phyloP scores from a whole-genome alignment of 2,797 vertebrate genomes.

The Spinibarbus caldwelli region DNA sequence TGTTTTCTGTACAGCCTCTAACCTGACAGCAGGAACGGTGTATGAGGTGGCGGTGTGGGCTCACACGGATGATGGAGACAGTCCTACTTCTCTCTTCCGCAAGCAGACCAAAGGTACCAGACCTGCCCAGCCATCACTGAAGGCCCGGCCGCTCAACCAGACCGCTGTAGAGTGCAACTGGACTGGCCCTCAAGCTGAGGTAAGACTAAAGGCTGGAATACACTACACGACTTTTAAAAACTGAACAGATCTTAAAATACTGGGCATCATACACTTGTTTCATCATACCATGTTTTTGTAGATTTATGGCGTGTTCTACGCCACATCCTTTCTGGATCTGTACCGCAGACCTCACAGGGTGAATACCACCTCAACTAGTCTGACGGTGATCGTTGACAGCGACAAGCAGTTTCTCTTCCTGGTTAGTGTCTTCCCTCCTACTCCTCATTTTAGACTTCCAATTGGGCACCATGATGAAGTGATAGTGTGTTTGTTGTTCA shows the following conservation, averaged over 20 bases:
- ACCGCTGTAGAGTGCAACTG: conserved; percentile 92
- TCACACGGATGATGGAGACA: conserved; percentile 90
- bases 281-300: conserved; percentile 67
- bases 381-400: conserved; percentile 83
- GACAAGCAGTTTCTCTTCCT: conserved; percentile 95
- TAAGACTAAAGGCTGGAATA: conserved; percentile 56
- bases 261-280: too few relatives aligned
- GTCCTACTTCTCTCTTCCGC: conserved; percentile 86
- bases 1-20: conserved; percentile 76
- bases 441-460: background rate
- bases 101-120: conserved; percentile 82
- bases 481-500: conserved; percentile 59
- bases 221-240: too few relatives aligned
- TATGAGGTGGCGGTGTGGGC: conserved; percentile 96
- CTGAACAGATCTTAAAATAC: too few relatives aligned
- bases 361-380: conserved; percentile 75
- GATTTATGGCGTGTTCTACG: conserved; percentile 92
- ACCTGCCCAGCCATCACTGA: conserved; percentile 84
- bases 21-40: conserved; percentile 89
- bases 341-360: conserved; percentile 82
- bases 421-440: conserved; percentile 79
- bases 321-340: conserved; percentile 93
- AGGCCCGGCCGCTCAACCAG: conserved; percentile 92
- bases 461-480: background rate
- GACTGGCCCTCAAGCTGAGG: conserved; percentile 82